Conservation (phyloP, 2,113 vertebrate species). For the Apodemus speciosus region DNA sequence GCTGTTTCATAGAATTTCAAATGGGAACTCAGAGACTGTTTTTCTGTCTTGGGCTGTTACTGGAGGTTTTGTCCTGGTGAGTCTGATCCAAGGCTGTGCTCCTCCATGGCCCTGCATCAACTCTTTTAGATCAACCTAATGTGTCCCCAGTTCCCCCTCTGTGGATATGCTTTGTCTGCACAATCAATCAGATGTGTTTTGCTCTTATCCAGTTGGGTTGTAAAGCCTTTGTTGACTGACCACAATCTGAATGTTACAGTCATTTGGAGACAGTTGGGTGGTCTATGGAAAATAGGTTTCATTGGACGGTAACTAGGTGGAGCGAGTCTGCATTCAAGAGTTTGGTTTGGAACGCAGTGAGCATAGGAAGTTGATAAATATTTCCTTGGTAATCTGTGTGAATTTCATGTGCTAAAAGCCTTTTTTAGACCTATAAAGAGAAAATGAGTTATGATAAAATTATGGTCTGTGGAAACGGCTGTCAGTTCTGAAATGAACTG, state of each 20-base stretch:
- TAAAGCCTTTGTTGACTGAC: conserved; percentile 51
- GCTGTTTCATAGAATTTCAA: conserved; percentile 72
- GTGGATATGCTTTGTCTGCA: conserved; percentile 48
- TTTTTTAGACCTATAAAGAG: not conserved
- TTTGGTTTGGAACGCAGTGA: conserved; percentile 51
- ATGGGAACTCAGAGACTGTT: conserved; percentile 58
- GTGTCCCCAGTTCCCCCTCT: not conserved
- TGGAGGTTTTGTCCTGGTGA: conserved; percentile 8
- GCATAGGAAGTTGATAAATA: conserved; percentile 49
- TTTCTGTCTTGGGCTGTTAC: conserved; percentile 5
- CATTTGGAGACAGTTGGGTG: conserved; percentile 66
- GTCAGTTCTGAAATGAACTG: conserved; percentile 49
- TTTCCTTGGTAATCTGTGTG: conserved; percentile 41
- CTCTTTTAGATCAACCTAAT: conserved; percentile 12
- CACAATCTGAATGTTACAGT: conserved; percentile 43
- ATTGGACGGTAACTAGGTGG: conserved; percentile 25
- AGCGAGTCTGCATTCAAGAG: conserved; percentile 50
- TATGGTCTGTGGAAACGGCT: conserved; percentile 20
- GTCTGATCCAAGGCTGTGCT: not conserved
- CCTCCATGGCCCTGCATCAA: not conserved
- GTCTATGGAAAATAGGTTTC: conserved; percentile 62
- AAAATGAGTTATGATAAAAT: conserved; percentile 50
- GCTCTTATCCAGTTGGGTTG: conserved; percentile 27
- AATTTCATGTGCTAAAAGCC: conserved; percentile 9
- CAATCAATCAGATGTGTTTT: conserved; percentile 48